These are phyloP conservation scores for Chydorus sphaericus DNA, from an alignment of 2,888 invertebrate species.

Conservation along the genomic window DNA sequence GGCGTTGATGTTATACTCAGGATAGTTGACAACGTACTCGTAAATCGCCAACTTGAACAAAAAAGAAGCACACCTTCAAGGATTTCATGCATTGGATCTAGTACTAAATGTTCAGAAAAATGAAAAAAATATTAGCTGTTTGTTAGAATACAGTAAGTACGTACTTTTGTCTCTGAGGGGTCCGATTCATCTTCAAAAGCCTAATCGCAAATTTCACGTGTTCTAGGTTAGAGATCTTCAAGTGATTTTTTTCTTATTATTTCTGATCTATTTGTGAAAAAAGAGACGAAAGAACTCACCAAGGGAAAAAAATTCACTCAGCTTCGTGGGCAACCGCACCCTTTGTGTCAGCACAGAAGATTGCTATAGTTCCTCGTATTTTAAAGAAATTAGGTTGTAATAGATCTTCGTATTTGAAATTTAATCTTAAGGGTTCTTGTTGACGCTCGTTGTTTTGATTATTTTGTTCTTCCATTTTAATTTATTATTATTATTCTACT, in stretches of 20 bases:
- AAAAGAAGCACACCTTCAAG: conserved; percentile 13
- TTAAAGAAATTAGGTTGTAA: background rate
- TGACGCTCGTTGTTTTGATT: too few species aligned
- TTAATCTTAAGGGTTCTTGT: too few species aligned
- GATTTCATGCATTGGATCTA: conserved; percentile 15
- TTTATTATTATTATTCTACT: background rate
- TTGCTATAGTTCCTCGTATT: background rate
- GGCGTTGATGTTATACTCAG: background rate
- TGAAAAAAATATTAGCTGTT: conserved; percentile 6
- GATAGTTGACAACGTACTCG: background rate
- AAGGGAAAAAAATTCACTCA: background rate
- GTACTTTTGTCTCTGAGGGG: background rate
- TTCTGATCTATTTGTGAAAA: background rate
- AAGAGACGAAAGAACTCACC: background rate
- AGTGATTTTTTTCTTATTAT: background rate
- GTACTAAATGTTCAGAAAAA: background rate
- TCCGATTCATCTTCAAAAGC: background rate
- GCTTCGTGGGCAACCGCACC: background rate
- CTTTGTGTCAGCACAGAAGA: background rate
- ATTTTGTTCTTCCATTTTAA: background rate
- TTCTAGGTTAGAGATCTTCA: background rate
- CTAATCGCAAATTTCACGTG: background rate
- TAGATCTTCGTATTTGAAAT: background rate
- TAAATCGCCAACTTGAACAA: background rate
- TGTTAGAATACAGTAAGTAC: background rate